Base-by-base conservation (phyloP, 2,888 invertebrate species). In the Cantharis flavilabris region DNA sequence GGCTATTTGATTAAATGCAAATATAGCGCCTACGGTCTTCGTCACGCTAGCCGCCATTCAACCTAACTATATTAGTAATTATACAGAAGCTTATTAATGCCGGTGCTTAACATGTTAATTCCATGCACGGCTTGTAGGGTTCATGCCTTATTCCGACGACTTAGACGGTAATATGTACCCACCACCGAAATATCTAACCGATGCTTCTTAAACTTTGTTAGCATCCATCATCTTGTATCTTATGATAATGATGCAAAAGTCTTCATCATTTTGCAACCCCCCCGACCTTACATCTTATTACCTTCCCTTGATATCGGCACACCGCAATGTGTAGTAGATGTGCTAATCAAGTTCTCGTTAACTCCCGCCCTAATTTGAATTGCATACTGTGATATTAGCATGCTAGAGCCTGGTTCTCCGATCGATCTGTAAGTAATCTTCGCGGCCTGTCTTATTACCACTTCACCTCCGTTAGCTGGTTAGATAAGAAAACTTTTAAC, bases 271-370 rank as follows among this genome's bases (percentile, higher is more conserved):
- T 65, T 70, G 73, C 77, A 73, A 26, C 65, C 79, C 74, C 74
- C 78, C 71, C 79, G 81, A 78, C 80, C 80, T 78, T 81, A 81
- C 80, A 78, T 83, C 83, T 83, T 82, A 83, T 83, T 83, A 82
- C 76, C 69, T 26, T 70, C 72, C 64, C 78, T 78, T 79, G 80
- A 79, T 82, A 81, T 82, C 83, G 83, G 83, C 80, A 80, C 81
- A 80, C 82, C 84, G 84, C 84, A 84, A 85, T 82, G 85, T 86
- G 85, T 84, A 84, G 83, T 84, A 83, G 85, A 85, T 84, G 86
- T 86, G 86, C 85, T 86, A 86, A 86, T 86, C 86, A 86, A 86
- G 85, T 86, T 84, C 86, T 86, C 86, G 86, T 86, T 86, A 86
- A 85, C 85, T 85, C 83, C 81, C 82, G 81, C 80, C 83, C 85